Conservation (phyloP, 2,113 vertebrate genomes). For the Podarcis cretensis region DNA sequence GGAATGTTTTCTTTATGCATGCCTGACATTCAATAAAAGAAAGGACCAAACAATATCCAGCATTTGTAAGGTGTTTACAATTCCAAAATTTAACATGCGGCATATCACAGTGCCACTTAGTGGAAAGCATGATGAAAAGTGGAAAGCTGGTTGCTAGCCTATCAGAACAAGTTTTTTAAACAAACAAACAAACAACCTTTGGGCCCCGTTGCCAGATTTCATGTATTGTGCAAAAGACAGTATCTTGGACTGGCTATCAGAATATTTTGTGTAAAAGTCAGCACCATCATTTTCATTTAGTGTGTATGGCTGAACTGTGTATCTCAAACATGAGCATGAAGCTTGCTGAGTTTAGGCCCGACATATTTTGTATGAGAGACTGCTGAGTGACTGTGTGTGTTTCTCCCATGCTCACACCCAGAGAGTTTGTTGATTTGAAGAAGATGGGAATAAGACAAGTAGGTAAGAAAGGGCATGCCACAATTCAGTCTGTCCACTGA, state of each 20-base stretch:
- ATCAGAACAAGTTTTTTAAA: no score
- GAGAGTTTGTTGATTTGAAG: not conserved
- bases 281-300: not conserved
- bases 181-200: no score
- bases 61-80: not conserved
- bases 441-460: not conserved
- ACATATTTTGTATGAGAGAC: not conserved
- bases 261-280: not conserved
- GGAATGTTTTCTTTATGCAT: not conserved
- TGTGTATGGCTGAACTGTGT: not conserved
- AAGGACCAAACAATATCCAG: conserved; percentile 1
- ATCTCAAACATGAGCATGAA: not conserved
- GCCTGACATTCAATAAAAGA: not conserved
- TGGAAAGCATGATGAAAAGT: conserved; percentile 49
- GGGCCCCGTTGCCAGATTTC: not conserved
- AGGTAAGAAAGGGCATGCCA: no score
- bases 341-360: not conserved
- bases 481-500: not conserved
- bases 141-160: not conserved
- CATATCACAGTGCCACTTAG: conserved; percentile 72
- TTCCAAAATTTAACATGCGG: conserved; percentile 37
- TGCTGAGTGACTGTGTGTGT: not conserved
- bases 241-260: not conserved
- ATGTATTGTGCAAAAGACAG: not conserved
- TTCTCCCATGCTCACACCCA: not conserved